Evolutionary conservation across 2,888 invertebrate species (phyloP), one percentile per base, ranked within the genome.

Genomic region (Meiosimyza decipiens): DNA sequence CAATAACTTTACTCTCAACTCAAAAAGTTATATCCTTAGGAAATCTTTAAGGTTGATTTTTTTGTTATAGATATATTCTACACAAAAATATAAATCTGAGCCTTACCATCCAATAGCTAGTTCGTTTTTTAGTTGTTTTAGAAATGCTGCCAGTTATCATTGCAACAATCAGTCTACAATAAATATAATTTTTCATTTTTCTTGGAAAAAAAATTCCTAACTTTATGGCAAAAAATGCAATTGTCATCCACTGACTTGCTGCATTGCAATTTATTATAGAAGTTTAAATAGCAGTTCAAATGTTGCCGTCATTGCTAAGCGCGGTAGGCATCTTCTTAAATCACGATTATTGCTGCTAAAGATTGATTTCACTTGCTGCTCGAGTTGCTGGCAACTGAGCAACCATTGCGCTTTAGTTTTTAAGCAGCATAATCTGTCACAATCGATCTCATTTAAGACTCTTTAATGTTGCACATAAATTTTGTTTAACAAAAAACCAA

Each of bases 111-210:
- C 28, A 28, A 28, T 3, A 28, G 28, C 28, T 28, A 4, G 4
- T 4, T 28, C 2, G 28, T 28, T 28, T 28, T 28, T 28, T 2
- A 28, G 28, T 28, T 28, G 28, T 28, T 28, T 28, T 0, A 28
- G 28, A 28, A 28, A 28, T 28, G 4, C 28, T 28, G 4, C 28
- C 0, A 28, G 47, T n/a, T 15, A 77, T 77, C 76, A 75, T 28
- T 28, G 75, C 76, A 74, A 74, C 73, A 74, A 77, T 76, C 73
- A 74, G 76, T 74, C 73, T 74, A 74, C 76, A 73, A 76, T 76
- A 71, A 76, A 75, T 75, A 75, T 72, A 73, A 51, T 40, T 67
- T 54, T 68, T 68, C 57, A 18, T 59, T 60, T 13, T 22, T 16
- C 47, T 6, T 16, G 9, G 22, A n/a, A 55, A 40, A 28, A 13